Percentiles rank a stretch among this genome's conserved stretches.
Conservation (phyloP, 2,113 vertebrate genomes). For the Philantomba maxwellii region DNA sequence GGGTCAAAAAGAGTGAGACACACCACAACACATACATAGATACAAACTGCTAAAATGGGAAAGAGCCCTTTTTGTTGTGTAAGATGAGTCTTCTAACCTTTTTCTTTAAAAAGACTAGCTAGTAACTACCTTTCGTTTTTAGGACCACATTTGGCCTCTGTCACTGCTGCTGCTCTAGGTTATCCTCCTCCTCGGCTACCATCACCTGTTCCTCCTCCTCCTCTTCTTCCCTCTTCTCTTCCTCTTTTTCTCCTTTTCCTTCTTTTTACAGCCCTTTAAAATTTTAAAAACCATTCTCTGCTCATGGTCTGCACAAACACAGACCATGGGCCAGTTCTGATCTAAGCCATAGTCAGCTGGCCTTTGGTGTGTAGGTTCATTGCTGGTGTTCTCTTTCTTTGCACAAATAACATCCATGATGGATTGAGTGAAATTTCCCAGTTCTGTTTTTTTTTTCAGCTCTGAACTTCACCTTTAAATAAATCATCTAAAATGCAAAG, state of each 20-base stretch:
- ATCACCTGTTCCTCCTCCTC: not conserved
- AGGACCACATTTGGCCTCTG: not conserved
- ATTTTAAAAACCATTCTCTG: not conserved
- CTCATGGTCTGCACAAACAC: not conserved
- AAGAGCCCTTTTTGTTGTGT: not conserved
- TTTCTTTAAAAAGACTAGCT: not conserved
- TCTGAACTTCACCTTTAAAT: not conserved
- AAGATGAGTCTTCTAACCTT: not conserved
- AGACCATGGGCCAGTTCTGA: not conserved
- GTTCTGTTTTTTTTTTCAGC: not conserved
- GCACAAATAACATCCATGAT: not conserved
- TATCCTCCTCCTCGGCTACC: not conserved
- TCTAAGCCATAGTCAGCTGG: not conserved
- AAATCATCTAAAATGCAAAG: not conserved
- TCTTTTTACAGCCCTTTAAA: not conserved
- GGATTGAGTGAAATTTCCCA: not conserved
- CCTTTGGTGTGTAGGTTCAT: fast-evolving
- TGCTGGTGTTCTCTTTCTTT: not conserved
- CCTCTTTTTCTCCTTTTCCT: not conserved
- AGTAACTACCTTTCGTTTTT: not conserved
- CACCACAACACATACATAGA: not conserved
- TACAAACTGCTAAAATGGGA: not conserved
- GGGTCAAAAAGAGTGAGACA: not conserved
- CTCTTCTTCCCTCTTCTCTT: not conserved
- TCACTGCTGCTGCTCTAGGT: too few relatives aligned